Evolutionary conservation across 1,140 invertebrate genomes (phyloP), one percentile per base, ranked within the genome.

Genomic region (Lordiphosa stackelbergi): DNA sequence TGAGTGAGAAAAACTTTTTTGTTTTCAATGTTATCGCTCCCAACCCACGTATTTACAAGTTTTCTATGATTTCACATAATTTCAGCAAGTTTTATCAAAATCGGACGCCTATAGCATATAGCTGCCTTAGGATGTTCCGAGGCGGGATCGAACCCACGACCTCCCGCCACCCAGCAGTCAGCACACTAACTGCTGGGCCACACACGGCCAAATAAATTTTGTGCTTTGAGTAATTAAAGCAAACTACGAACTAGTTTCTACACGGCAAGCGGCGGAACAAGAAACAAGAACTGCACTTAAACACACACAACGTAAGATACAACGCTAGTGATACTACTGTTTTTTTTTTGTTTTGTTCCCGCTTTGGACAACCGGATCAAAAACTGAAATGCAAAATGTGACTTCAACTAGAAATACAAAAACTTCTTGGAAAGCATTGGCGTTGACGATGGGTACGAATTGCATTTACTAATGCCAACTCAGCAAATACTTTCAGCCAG

Each of bases 231-330:
- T 59, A 70, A 75, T 75, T 75, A 75, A 75, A 43, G 47, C 68
- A 37, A 77, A 69, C 73, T 77, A 69, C 53, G 68, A 77, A 72
- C 68, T 66, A 75, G 63, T 71, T 71, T 68, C 46, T 52, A 49
- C 43, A 16, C 11, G 16, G 16, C 16, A 16, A 16, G 2, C 16
- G 16, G 16, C 16, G 16, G 16, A 16, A 16, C 16, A 16, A 16
- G 16, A 16, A 16, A 16, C 1, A 16, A 16, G 16, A 16, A 16
- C 16, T 2, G 43, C 38, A 43, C 46, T 61, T 38, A 65, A 28
- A 49, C 57, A 48, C 36, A 45, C 16, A 62, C 28, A 63, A 37
- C 22, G 38, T 38, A 34, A 59, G 48, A 48, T 35, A 28, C 43
- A 28, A 9, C 37, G 35, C 62, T 40, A 52, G 35, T 60, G 47